Base-by-base conservation (phyloP, 2,797 vertebrate genomes). In the Tenualosa thibaudeaui region DNA sequence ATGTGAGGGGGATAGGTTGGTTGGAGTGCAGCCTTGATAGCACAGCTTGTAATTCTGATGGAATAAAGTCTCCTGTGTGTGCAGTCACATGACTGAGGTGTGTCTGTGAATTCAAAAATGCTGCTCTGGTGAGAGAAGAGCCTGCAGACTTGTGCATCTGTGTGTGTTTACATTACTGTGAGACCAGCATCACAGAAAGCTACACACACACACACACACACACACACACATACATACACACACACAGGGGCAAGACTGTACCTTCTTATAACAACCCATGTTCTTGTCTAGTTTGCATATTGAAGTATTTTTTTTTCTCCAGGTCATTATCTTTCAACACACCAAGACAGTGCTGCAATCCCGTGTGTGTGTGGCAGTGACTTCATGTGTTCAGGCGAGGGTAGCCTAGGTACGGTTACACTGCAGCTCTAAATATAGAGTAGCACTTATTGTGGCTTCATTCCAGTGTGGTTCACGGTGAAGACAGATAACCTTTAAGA, bases 11-110 rank as follows among this genome's bases (percentile, higher is more conserved):
- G 15, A 5, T 4, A 13, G 50, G 24, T 24, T 17, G 22, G 81
- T 31, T 83, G 84, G 60, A 49, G 46, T 37, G n/a, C 31, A 54
- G 65, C 22, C 71, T 54, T 56, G 71, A 86, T 24, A 86, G 40
- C 50, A 17, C 54, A 81, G 81, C 40, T 81, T 83, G 82, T 78
- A 86, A 78, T 58, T 75, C 65, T 26, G 85, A 81, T 81, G 51
- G 82, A 54, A 83, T 65, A 86, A 84, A 86, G 81, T 84, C 83
- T 54, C 75, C 37, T 60, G 46, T 68, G 82, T 37, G 81, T 43
- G 17, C 62, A 10, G 62, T 62, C 54, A 81, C 54, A 43, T 22
- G 26, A 71, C 50, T 24, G 49, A 40, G 62, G 62, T 68, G 62
- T 68, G 62, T 68, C 62, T 1, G 62, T 68, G 62, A 68, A 68